phyloP scores from a whole-genome alignment of 2,113 vertebrate genomes.

The Colossoma macropomum region DNA sequence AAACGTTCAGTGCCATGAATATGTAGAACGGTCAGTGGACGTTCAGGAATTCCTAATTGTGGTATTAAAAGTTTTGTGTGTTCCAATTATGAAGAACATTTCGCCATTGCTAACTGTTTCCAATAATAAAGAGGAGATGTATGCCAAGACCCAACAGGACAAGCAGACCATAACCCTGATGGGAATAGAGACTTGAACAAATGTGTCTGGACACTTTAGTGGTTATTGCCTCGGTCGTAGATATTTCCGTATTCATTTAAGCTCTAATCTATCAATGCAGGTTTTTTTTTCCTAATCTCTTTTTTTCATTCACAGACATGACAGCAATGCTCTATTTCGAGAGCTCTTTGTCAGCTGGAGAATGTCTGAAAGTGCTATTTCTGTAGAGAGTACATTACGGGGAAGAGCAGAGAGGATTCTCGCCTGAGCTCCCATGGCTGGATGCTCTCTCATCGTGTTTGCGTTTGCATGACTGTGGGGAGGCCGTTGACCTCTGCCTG shows the following conservation, averaged over 20 bases:
- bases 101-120: slow-evolving; percentile 23
- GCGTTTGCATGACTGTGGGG: slow-evolving; percentile 8
- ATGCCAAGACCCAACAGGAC: background rate
- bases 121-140: slow-evolving; percentile 14
- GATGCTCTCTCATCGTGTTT: slow-evolving; percentile 20
- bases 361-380: slow-evolving; percentile 6
- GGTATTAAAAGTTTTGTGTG: background rate
- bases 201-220: background rate
- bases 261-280: slow-evolving; percentile 8
- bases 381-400: background rate
- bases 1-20: background rate
- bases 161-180: slow-evolving; percentile 14
- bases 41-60: background rate
- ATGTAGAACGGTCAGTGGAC: background rate
- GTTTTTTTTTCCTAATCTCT: background rate
- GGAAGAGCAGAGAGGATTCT: background rate
- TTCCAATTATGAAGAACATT: background rate
- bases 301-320: slow-evolving; percentile 1
- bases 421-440: background rate
- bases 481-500: slow-evolving; percentile 13
- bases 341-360: slow-evolving; percentile 12
- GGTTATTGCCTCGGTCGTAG: background rate
- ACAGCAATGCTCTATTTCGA: slow-evolving; percentile 29
- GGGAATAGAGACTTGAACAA: background rate
- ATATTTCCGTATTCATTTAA: slow-evolving; percentile 30